A percentile compares a stretch with the other conserved stretches of the same genome.
These are phyloP conservation scores for Habropoda laboriosa DNA, from an alignment of 1,140 invertebrate species.

Conservation along the genomic window DNA sequence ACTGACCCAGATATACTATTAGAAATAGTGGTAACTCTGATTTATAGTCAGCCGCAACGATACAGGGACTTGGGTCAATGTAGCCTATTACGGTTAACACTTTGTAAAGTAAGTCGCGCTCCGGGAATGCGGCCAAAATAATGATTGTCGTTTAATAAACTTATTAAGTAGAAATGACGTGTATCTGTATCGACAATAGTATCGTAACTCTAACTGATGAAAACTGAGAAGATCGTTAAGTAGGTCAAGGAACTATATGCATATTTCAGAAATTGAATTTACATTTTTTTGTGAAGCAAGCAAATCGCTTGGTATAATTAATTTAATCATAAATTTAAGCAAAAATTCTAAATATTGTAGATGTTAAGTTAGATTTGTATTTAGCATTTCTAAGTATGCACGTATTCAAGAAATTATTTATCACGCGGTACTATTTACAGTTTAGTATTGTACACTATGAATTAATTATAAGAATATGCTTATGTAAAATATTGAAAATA, in stretches of 20 bases:
- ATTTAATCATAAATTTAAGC: too few relatives aligned
- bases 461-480: too few relatives aligned
- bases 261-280: neutral
- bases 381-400: too few relatives aligned
- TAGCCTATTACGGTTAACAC: conserved; percentile 71
- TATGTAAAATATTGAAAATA: too few relatives aligned
- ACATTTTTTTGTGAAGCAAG: neutral
- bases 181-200: conserved; percentile 39
- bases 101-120: conserved; percentile 68
- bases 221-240: conserved; percentile 32
- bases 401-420: too few relatives aligned
- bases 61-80: conserved; percentile 65
- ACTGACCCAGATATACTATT: conserved; percentile 49
- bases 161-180: conserved; percentile 65
- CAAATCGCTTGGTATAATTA: neutral
- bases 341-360: too few relatives aligned
- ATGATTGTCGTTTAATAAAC: conserved; percentile 74
- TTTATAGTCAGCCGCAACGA: conserved; percentile 70
- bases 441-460: too few relatives aligned
- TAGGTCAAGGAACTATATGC: conserved; percentile 9
- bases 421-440: too few relatives aligned
- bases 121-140: conserved; percentile 75
- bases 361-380: too few relatives aligned
- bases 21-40: conserved; percentile 70
- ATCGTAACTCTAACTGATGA: conserved; percentile 39